Percentiles rank a stretch among this genome's conserved stretches.
phyloP scores from a whole-genome alignment of 2,888 invertebrate genomes.

The Harmothoe impar region DNA sequence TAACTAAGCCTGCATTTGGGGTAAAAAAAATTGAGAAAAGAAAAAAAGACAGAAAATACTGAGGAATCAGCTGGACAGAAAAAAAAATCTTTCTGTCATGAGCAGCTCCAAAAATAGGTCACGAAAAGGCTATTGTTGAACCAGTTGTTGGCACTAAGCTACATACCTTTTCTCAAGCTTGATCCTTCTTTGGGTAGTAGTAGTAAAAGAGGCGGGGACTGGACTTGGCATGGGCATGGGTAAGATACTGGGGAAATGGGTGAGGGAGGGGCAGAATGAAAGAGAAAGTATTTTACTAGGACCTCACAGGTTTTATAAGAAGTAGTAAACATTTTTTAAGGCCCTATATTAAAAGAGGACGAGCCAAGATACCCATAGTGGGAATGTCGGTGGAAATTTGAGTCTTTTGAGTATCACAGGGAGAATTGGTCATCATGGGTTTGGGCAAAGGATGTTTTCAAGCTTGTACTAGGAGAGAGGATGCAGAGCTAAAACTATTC shows the following conservation, averaged over 20 bases:
- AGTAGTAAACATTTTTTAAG: background rate
- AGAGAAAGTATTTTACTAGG: constrained; percentile 19
- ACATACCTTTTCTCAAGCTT: constrained; percentile 59
- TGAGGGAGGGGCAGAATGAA: background rate
- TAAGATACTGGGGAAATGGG: background rate
- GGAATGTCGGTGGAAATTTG: no score
- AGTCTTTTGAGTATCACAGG: no score
- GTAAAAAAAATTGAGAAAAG: background rate
- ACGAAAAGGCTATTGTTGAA: background rate
- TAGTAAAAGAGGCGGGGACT: constrained; percentile 50
- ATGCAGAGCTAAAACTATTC: no score
- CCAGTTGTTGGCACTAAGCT: background rate
- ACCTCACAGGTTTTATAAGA: background rate
- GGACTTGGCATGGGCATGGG: background rate
- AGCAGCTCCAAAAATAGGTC: constrained; percentile 21
- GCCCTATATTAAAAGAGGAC: no score
- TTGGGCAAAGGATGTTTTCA: no score
- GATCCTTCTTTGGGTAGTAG: constrained; percentile 60
- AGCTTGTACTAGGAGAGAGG: no score
- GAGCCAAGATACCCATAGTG: no score
- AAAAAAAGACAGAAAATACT: constrained; percentile 30
- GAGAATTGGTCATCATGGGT: no score
- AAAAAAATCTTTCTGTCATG: background rate
- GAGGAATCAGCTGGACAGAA: constrained; percentile 11
- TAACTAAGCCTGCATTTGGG: background rate